Percentiles rank a stretch among this genome's conserved stretches.
These are phyloP conservation scores for Panthera leo DNA, from an alignment of 2,113 vertebrate genomes.

Conservation along the genomic window DNA sequence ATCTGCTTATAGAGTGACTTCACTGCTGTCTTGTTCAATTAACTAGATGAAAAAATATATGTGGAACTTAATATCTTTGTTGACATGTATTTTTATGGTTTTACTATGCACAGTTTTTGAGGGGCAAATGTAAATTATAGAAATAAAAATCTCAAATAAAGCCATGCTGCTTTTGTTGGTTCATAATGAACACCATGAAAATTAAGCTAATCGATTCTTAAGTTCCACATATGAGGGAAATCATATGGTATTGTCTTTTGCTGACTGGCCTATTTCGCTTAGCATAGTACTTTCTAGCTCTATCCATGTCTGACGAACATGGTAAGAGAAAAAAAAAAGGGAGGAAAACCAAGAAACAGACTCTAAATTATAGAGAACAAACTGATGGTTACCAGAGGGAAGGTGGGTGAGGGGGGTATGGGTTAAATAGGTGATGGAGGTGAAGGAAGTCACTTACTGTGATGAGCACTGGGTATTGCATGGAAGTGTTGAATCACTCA, in stretches of 20 bases:
- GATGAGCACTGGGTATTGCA: background rate
- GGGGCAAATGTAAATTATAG: background rate
- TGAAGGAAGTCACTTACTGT: background rate
- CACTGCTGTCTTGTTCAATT: background rate
- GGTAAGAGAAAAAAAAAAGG: background rate
- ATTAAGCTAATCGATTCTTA: too few species aligned
- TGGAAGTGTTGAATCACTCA: background rate
- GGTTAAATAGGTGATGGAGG: background rate
- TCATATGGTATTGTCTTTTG: too few species aligned
- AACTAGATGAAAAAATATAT: background rate
- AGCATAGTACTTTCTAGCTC: background rate
- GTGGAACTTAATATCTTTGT: background rate
- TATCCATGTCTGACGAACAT: background rate
- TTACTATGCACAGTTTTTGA: background rate
- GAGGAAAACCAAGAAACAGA: background rate
- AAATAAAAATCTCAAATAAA: background rate
- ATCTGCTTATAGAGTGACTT: background rate
- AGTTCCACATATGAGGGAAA: too few species aligned
- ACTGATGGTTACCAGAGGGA: background rate
- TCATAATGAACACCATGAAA: background rate
- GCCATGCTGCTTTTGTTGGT: background rate
- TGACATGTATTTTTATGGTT: background rate
- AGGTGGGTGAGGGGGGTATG: background rate
- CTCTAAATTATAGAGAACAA: background rate
- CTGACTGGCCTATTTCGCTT: too few species aligned